phyloP scores from a whole-genome alignment of 2,113 vertebrate species.

The Pundamilia nyererei region DNA sequence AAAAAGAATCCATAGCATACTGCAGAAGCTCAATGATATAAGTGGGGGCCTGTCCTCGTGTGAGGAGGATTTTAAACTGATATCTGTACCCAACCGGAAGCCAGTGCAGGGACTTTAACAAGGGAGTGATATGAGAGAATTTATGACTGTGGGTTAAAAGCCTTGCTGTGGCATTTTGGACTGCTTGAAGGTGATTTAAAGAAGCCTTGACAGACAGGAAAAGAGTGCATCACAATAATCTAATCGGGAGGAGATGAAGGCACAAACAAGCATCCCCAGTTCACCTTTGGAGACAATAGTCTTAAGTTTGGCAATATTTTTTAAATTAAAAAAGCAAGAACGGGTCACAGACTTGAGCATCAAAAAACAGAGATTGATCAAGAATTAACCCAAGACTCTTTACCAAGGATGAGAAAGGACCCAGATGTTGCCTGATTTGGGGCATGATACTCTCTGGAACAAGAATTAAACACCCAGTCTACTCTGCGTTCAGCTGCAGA shows the following conservation, averaged over 20 bases:
- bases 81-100: not conserved
- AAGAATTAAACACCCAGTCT: not conserved
- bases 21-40: not conserved
- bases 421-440: not conserved
- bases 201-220: not conserved
- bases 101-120: not conserved
- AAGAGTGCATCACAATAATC: not conserved
- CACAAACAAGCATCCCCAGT: not conserved
- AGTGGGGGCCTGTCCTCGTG: not conserved
- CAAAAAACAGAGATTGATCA: not conserved
- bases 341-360: not conserved
- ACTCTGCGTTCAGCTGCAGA: not conserved
- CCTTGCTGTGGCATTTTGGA: not conserved
- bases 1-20: not conserved
- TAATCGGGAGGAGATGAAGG: not conserved
- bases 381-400: not conserved
- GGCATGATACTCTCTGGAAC: not conserved
- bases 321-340: not conserved
- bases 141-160: not conserved
- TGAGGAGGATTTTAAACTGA: not conserved
- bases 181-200: not conserved
- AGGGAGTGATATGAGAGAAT: not conserved
- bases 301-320: rapidly evolving
- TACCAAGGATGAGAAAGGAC: not conserved
- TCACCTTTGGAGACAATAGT: not conserved